phyloP scores from a whole-genome alignment of 2,888 invertebrate species.

The Nipponacmea schrenckii region DNA sequence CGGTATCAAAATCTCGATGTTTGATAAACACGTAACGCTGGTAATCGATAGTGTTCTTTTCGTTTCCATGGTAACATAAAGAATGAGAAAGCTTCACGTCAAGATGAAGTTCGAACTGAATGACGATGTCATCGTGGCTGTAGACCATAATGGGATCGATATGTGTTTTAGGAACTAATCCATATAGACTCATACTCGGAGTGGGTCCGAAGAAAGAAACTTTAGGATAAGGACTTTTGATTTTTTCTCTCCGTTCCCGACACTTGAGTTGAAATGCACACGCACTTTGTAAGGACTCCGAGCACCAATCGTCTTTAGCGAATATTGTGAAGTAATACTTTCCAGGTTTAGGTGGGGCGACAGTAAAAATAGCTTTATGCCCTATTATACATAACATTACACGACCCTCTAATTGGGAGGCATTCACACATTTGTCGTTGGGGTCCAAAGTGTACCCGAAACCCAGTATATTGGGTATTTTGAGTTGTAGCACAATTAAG shows the following conservation, averaged over 20 bases:
- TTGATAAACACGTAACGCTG: slow-evolving; percentile 58
- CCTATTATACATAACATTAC: slow-evolving; percentile 57
- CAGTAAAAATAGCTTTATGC: slow-evolving; percentile 63
- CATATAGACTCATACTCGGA: slow-evolving; percentile 45
- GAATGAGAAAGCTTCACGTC: slow-evolving; percentile 51
- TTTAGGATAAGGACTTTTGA: slow-evolving; percentile 56
- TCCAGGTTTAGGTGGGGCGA: slow-evolving; percentile 67
- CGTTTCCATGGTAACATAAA: slow-evolving; percentile 54
- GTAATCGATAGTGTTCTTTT: slow-evolving; percentile 46
- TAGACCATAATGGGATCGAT: slow-evolving; percentile 54
- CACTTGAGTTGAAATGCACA: slow-evolving; percentile 62
- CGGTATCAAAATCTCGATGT: slow-evolving; percentile 50
- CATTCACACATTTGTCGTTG: slow-evolving; percentile 45
- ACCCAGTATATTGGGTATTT: slow-evolving; percentile 53
- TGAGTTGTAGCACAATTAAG: slow-evolving; percentile 54
- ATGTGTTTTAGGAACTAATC: slow-evolving; percentile 52
- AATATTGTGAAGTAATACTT: slow-evolving; percentile 68
- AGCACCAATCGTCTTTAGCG: slow-evolving; percentile 61
- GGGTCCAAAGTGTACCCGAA: slow-evolving; percentile 61
- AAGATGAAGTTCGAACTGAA: slow-evolving; percentile 51
- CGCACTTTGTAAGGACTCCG: slow-evolving; percentile 63
- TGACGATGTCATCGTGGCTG: slow-evolving; percentile 50
- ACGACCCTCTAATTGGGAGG: slow-evolving; percentile 52
- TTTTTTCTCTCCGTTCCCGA: slow-evolving; percentile 49
- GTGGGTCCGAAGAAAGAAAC: slow-evolving; percentile 59